Conservation (phyloP, 1,140 invertebrate species). For the Agraylea sexmaculata region DNA sequence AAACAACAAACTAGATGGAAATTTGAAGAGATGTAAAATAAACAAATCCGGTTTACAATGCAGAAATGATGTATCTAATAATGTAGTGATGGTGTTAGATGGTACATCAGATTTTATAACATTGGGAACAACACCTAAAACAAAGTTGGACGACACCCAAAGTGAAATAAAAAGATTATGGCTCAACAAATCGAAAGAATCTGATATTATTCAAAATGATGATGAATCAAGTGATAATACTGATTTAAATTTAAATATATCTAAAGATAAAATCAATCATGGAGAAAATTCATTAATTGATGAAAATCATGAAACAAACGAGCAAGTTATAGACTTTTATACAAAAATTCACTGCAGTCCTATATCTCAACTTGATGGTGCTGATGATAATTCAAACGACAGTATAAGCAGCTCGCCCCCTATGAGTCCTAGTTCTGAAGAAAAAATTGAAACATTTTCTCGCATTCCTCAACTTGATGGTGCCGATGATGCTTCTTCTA, state of each 20-base stretch:
- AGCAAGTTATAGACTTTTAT: constrained; percentile 39
- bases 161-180: constrained; percentile 15
- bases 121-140: constrained; percentile 9
- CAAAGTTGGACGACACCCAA: constrained; percentile 10
- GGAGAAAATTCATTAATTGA: constrained; percentile 24
- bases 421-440: constrained; percentile 24
- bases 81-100: constrained; percentile 17
- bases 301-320: constrained; percentile 31
- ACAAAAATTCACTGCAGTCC: constrained; percentile 40
- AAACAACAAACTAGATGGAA: constrained; percentile 42
- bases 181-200: constrained; percentile 6
- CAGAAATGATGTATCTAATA: constrained; percentile 34
- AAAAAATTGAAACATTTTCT: constrained; percentile 29
- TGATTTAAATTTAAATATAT: neutral
- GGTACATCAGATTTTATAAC: constrained; percentile 16
- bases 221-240: neutral
- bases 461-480: constrained; percentile 63
- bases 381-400: constrained; percentile 44
- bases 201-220: constrained; percentile 4
- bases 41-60: constrained; percentile 28
- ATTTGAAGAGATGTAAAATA: constrained; percentile 53
- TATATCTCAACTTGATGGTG: constrained; percentile 49
- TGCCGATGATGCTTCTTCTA: constrained; percentile 51
- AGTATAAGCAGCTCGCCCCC: constrained; percentile 35
- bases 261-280: constrained; percentile 32